Evolutionary conservation across 2,888 invertebrate genomes (phyloP), one percentile per base, ranked within the genome.

Genomic region (Mesorhabditis sp.): DNA sequence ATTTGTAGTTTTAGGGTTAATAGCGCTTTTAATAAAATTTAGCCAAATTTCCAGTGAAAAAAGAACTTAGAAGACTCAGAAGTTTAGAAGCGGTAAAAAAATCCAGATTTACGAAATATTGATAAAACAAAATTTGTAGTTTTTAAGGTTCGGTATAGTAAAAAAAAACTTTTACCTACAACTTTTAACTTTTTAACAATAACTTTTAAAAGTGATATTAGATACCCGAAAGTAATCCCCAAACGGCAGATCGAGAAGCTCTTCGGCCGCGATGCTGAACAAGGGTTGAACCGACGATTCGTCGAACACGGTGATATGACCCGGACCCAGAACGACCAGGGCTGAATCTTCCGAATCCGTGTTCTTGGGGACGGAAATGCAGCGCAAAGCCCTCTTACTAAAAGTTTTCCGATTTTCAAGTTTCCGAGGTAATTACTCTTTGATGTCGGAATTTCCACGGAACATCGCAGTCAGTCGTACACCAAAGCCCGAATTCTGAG

Each of bases 311-410:
- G 58, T 50, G n/a, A 50, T 50, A 50, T 50, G 58, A n/a, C 10
- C 58, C n/a, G 58, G 58, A 50, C 58, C 58, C 58, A 50, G 58
- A 50, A 50, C 58, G n/a, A 50, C n/a, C 7, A 50, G 28, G 28
- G 28, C 28, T 28, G 28, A 28, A 28, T 28, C 28, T 50, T 13
- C n/a, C 58, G 58, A 10, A 0, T n/a, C 58, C 58, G n/a, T 2
- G 10, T 50, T 50, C 58, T n/a, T 50, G 2, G 58, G n/a, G n/a
- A 50, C 58, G 7, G 58, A 50, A 13, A 50, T 10, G n/a, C 58
- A 13, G 58, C 58, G 58, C n/a, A 50, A 50, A 2, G 58, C 58
- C n/a, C 58, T 10, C n/a, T 50, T 50, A 50, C 58, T 50, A 50
- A 50, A 50, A 28, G 28, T 28, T 50, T 50, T n/a, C 58, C n/a